Evolutionary conservation across 1,140 invertebrate genomes (phyloP), one percentile per base, ranked within the genome.

Genomic region (Lethocerus indicus): DNA sequence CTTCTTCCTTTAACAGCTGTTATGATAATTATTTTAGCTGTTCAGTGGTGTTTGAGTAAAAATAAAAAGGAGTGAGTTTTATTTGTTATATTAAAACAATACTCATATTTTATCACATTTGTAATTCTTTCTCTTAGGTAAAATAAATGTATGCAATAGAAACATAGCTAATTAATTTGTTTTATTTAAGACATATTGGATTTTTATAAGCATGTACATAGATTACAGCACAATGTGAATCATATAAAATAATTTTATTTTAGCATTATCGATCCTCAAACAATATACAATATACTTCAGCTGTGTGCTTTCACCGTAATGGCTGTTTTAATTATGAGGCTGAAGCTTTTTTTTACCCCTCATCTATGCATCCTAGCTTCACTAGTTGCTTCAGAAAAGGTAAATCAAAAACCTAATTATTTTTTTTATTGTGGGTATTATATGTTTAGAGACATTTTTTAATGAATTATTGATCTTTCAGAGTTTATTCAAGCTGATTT

Each of bases 301-400:
- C 63, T 76, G 53, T 60, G 69, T 23, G 77, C 75, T 14, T 89
- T 79, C 59, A 71, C 72, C 3, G 58, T 78, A 0, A 83, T 88
- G 81, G 84, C 85, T 21, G 56, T 71, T 13, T 66, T 88, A 9
- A 76, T 89, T 6, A 90, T 90, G 86, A 70, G 87, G 59, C 61
- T 91, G 32, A 90, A 90, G 63, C 58, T 90, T 18, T 81, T 90
- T 60, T 77, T 85, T 62, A 82, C 81, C 1, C 85, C 85, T 6
- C 83, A 88, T 57, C 63, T 89, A 50, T 87, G 85, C 57, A 65
- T 88, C 13, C 61, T 86, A 2, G 67, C 73, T 2, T 75, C 81
- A 1, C 56, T 85, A 4, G 58, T 78, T 1, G 68, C 75, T 16
- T 71, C 69, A 27, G 55, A 59, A 54, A 64, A 68, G 61, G 71